Evolutionary conservation across 1,140 invertebrate species (phyloP), one percentile per base, ranked within the genome.

Genomic region (Macrotrachela quadricornifera): DNA sequence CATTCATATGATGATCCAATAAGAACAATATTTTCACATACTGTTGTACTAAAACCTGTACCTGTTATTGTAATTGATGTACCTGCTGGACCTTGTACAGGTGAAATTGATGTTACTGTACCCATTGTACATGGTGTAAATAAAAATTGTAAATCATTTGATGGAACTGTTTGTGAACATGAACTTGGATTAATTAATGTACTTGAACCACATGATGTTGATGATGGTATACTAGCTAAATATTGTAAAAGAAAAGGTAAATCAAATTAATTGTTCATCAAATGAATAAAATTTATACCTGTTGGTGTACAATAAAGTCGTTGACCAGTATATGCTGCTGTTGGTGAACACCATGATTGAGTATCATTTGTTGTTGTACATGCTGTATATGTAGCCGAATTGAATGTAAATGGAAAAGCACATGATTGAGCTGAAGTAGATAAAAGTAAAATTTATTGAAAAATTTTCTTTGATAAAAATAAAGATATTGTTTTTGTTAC

Each of bases 61-160:
- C 63, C 63, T 40, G 16, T 18, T 14, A 63, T 43, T 1, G 56
- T 56, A 18, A 65, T 51, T 6, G 14, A 44, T 18, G 59, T 60
- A 3, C 44, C 16, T 3, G 51, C 46, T 13, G 58, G 60, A 10
- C 57, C 61, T 9, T 59, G 45, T 13, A 41, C 49, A 14, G 46
- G 54, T 36, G 43, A 57, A 11, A 63, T 42, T 1, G 44, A n/a
- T 0, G 49, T 57, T 15, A 64, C 47, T 6, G 38, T 47, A 9
- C 63, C 60, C n/a, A 63, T 58, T 30, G 44, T 45, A 45, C 62
- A 63, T 15, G 47, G 41, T 12, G 43, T 45, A 43, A 63, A 64
- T 37, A 53, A 57, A 37, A 64, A 59, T 37, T 52, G 55, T 9
- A 42, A 50, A n/a, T 39, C 1, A n/a, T 39, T 46, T 16, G n/a